These are phyloP conservation scores for Cyrtorhinus lividipennis DNA, from an alignment of 1,140 invertebrate genomes.

Conservation along the genomic window DNA sequence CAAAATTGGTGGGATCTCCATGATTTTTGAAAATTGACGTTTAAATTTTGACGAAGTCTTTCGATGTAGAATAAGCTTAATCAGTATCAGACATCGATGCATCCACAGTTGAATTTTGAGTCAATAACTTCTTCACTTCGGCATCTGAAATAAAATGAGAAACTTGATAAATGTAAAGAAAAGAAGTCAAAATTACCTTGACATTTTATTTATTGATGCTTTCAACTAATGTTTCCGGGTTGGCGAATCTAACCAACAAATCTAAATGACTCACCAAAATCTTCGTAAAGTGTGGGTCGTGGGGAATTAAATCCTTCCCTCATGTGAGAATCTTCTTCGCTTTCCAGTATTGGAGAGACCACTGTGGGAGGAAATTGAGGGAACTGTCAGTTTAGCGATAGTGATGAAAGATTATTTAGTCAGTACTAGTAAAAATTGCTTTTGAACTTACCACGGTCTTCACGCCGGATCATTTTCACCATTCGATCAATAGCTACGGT, in stretches of 20 bases:
- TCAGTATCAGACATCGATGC: not conserved
- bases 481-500: conserved; percentile 36
- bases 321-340: conserved; percentile 15
- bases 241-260: not conserved
- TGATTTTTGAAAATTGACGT: too few relatives aligned
- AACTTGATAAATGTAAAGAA: not conserved
- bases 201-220: not conserved
- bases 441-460: conserved; percentile 10
- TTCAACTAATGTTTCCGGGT: not conserved
- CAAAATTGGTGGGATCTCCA: too few relatives aligned
- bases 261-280: conserved; percentile 9
- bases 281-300: conserved; percentile 8
- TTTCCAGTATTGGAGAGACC: conserved; percentile 21
- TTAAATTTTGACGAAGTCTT: too few relatives aligned
- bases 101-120: not conserved
- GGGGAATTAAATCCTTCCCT: conserved; percentile 6
- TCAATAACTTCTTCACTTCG: conserved; percentile 1
- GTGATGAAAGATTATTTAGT: too few relatives aligned
- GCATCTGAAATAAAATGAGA: not conserved
- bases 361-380: too few relatives aligned
- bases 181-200: not conserved
- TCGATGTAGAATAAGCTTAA: too few relatives aligned
- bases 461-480: conserved; percentile 23
- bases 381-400: too few relatives aligned
- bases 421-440: too few relatives aligned